A percentile compares a stretch with the other conserved stretches of the same genome.
Evolutionary conservation across 2,888 invertebrate species (phyloP).

Genomic region (Tenthredo mesomela): DNA sequence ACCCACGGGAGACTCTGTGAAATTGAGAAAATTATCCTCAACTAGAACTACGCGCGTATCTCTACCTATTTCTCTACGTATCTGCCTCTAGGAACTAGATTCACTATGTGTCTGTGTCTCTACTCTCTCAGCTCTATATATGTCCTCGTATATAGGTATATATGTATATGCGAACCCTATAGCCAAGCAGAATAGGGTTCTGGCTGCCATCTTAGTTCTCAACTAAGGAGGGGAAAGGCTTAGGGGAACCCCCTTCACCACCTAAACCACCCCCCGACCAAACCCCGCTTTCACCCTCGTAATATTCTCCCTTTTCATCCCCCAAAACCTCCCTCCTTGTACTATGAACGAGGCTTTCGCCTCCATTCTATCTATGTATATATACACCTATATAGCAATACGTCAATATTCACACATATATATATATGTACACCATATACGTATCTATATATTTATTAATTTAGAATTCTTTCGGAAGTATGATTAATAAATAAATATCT

Average conservation of each 20-base stretch:
- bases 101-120: neutral
- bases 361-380: slow-evolving; percentile 37
- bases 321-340: slow-evolving; percentile 3
- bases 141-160: neutral
- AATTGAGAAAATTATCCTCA: slow-evolving; percentile 78
- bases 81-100: neutral
- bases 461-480: neutral
- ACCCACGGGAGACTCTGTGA: slow-evolving; percentile 76
- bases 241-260: slow-evolving; percentile 45
- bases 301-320: slow-evolving; percentile 43
- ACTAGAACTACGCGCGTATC: slow-evolving; percentile 48
- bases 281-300: slow-evolving; percentile 52
- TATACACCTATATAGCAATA: neutral
- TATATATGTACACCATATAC: neutral
- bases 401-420: neutral
- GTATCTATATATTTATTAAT: neutral
- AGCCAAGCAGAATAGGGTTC: slow-evolving; percentile 55
- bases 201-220: slow-evolving; percentile 76
- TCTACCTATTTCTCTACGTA: slow-evolving; percentile 23
- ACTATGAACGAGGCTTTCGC: slow-evolving; percentile 3
- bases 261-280: slow-evolving; percentile 62
- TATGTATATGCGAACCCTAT: slow-evolving; percentile 51
- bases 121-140: too few relatives aligned
- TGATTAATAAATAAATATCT: neutral
- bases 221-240: slow-evolving; percentile 75